Evolutionary conservation across 2,113 vertebrate genomes (phyloP), one percentile per base, ranked within the genome.

Genomic region (Sclerurus mexicanus): DNA sequence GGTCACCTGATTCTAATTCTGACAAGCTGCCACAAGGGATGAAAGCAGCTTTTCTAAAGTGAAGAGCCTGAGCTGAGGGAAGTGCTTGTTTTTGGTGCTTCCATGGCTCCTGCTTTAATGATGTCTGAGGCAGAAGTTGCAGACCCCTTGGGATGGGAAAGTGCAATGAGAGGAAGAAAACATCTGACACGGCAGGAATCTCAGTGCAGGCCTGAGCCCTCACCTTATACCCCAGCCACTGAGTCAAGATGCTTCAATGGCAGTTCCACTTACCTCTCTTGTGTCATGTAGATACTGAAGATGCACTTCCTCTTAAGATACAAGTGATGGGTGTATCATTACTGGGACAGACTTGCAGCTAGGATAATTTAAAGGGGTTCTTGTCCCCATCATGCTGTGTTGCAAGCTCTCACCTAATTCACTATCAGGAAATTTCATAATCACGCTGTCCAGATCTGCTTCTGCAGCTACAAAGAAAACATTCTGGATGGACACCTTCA

Each of bases 1-100:
- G 37, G 74, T 89, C 85, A 69, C 46, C 91, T 85, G 66, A 87
- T 95, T 89, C 74, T 75, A 82, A 89, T 85, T 91, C 62, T 91
- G 78, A 94, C 69, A 96, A 94, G 68, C 58, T 93, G 84, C 69
- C 73, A 85, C 72, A 68, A 66, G 58, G 74, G 49, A 87, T 82
- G 58, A 92, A 89, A 85, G 23, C 44, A 78, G 64, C 7, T 69
- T 87, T 89, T 82, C 53, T 75, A 39, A 90, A 76, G 35, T 60
- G 40, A 77, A 92, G 25, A 84, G 55, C 22, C 63, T 74, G 47
- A 88, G 56, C 50, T 78, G 59, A 78, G 22, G 10, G 21, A 87
- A 89, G 6, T 72, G 40, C 10, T 44, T 71, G 6, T 68, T 94
- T 81, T 56, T 72, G 12, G 35, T 77, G 21, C 18, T 71, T 88